Percentiles rank a stretch among this genome's conserved stretches.
phyloP scores from a whole-genome alignment of 1,140 invertebrate species.

The Drosophila lowei region DNA sequence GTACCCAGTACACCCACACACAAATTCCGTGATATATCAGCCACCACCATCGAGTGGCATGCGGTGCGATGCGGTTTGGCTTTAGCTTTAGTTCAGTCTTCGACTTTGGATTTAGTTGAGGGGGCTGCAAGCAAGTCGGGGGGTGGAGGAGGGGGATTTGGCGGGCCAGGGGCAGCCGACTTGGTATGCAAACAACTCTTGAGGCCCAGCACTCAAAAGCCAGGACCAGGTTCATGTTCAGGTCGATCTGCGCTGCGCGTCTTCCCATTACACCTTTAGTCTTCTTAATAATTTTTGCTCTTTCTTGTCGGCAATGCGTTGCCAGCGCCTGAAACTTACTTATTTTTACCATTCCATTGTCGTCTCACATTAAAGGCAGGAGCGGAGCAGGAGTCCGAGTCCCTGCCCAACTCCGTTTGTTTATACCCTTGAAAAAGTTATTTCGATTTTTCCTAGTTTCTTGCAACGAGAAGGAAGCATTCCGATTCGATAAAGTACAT shows the following conservation, averaged over 20 bases:
- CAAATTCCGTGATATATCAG: constrained; percentile 76
- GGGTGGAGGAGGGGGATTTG: too few species aligned
- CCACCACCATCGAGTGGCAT: constrained; percentile 68
- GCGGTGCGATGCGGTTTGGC: constrained; percentile 25
- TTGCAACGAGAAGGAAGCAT: too few species aligned
- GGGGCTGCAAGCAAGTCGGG: background rate
- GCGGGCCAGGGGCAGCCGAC: constrained; percentile 17
- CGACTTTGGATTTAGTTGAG: constrained; percentile 21
- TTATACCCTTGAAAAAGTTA: too few species aligned
- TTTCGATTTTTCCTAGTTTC: too few species aligned
- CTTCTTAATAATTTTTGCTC: constrained; percentile 55
- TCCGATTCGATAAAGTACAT: too few species aligned
- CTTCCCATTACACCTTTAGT: constrained; percentile 64
- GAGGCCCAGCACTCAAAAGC: constrained; percentile 12
- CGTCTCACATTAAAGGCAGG: background rate
- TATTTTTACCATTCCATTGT: constrained; percentile 7
- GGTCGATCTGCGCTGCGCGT: constrained; percentile 18
- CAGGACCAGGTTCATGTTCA: constrained; percentile 27
- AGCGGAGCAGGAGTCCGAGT: background rate
- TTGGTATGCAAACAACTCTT: constrained; percentile 65
- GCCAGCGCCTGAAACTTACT: constrained; percentile 8
- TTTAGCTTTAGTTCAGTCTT: constrained; percentile 33
- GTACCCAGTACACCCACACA: constrained; percentile 66
- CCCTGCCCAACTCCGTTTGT: too few species aligned
- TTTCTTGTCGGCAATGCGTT: constrained; percentile 37